These are phyloP conservation scores for Amphibalanus amphitrite DNA, from an alignment of 1,140 invertebrate species.

Conservation along the genomic window DNA sequence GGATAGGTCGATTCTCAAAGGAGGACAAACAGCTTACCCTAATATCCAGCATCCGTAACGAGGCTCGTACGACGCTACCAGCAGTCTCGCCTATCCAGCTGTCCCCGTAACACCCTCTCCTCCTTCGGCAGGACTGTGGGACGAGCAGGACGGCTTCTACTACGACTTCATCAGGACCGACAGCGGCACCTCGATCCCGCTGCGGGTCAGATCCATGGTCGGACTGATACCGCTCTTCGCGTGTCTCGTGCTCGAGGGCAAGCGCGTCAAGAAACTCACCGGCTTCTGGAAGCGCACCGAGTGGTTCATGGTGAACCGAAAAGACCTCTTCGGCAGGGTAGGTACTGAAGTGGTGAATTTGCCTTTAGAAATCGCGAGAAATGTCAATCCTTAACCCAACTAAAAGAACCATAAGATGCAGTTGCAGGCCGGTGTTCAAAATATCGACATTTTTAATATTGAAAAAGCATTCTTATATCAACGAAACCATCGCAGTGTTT, in stretches of 20 bases:
- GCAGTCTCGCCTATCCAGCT: too few species aligned
- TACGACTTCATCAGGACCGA: slow-evolving; percentile 26
- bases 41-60: too few species aligned
- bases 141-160: slow-evolving; percentile 30
- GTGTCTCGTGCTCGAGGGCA: slow-evolving; percentile 24
- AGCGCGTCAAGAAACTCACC: slow-evolving; percentile 21
- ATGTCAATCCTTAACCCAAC: too few species aligned
- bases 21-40: too few species aligned
- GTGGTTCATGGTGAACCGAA: slow-evolving; percentile 27
- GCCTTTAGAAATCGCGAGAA: too few species aligned
- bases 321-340: slow-evolving; percentile 21
- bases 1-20: too few species aligned
- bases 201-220: slow-evolving; percentile 28
- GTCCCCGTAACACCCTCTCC: background rate
- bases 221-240: slow-evolving; percentile 29
- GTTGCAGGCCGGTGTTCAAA: too few species aligned
- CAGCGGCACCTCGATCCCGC: slow-evolving; percentile 18
- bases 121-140: slow-evolving; percentile 24
- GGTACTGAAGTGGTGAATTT: slow-evolving; percentile 6
- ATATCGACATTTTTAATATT: too few species aligned
- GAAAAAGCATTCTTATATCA: too few species aligned
- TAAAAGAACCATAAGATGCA: too few species aligned
- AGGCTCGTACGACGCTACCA: too few species aligned
- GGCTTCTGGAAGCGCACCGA: slow-evolving; percentile 25
- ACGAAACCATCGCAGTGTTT: too few species aligned